Evolutionary conservation across 2,113 vertebrate genomes (phyloP).

Genomic region (Bolborhynchus lineola): DNA sequence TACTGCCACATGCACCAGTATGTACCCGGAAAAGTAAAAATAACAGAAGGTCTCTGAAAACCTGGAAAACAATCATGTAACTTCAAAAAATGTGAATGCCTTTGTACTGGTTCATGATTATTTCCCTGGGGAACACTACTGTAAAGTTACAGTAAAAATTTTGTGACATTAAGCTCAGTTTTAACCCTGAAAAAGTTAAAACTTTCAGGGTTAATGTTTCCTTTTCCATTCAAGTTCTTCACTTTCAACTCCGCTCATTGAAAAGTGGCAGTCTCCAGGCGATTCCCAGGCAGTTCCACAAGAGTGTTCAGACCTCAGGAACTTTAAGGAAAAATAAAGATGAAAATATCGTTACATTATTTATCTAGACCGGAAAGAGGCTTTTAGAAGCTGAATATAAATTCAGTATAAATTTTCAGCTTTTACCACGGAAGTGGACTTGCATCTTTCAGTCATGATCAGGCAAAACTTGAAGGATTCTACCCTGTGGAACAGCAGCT

Average conservation of each 20-base stretch:
- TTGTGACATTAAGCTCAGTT: accelerated
- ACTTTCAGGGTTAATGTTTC: not conserved
- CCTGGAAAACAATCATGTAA: not conserved
- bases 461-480: not conserved
- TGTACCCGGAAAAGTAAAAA: not conserved
- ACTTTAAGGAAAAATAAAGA: not conserved
- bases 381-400: not conserved
- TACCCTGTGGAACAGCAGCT: not conserved
- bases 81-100: not conserved
- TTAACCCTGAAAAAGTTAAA: not conserved
- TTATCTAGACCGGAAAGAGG: not conserved
- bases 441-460: not conserved
- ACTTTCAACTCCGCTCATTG: not conserved
- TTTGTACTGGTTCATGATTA: not conserved
- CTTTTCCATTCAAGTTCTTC: not conserved
- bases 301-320: not conserved
- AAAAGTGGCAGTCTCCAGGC: not conserved
- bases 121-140: not conserved
- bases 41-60: not conserved
- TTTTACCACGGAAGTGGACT: not conserved
- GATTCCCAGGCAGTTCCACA: not conserved
- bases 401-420: not conserved
- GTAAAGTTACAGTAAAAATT: not conserved
- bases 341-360: not conserved
- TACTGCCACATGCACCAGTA: not conserved